These are phyloP conservation scores for Lasius platythorax DNA, from an alignment of 2,888 invertebrate genomes.

Conservation along the genomic window DNA sequence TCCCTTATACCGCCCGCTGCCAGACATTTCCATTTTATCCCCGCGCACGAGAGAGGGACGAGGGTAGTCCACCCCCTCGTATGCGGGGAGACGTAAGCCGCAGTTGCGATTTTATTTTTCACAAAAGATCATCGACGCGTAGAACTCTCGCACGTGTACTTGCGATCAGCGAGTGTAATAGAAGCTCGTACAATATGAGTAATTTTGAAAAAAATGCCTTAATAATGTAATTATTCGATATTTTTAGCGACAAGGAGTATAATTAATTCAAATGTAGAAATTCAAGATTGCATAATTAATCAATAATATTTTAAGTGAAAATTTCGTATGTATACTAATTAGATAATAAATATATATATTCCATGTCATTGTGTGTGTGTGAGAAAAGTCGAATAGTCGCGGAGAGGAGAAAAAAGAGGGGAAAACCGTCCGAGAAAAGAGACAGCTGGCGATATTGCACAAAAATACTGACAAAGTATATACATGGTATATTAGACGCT, in stretches of 20 bases:
- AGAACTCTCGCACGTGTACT: background rate
- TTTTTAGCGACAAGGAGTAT: background rate
- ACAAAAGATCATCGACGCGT: constrained; percentile 5
- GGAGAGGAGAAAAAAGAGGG: constrained; percentile 54
- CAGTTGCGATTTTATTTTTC: constrained; percentile 16
- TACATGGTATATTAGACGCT: constrained; percentile 63
- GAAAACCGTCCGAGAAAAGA: constrained; percentile 31
- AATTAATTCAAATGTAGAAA: background rate
- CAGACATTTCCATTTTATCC: constrained; percentile 81
- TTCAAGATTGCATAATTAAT: background rate
- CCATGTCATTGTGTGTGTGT: no score
- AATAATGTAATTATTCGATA: background rate
- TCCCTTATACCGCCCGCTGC: constrained; percentile 79
- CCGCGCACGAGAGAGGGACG: constrained; percentile 69
- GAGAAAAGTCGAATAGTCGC: constrained; percentile 50
- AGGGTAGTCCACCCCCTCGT: constrained; percentile 56
- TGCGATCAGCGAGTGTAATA: background rate
- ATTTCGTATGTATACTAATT: no score
- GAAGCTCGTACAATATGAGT: background rate
- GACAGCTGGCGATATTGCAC: constrained; percentile 23
- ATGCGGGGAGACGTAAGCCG: constrained; percentile 59
- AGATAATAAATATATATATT: no score
- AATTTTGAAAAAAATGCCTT: background rate
- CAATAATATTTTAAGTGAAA: background rate
- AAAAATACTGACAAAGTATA: constrained; percentile 57